Evolutionary conservation across 2,113 vertebrate species (phyloP), one percentile per base, ranked within the genome.

Genomic region (Empidonax alnorum): DNA sequence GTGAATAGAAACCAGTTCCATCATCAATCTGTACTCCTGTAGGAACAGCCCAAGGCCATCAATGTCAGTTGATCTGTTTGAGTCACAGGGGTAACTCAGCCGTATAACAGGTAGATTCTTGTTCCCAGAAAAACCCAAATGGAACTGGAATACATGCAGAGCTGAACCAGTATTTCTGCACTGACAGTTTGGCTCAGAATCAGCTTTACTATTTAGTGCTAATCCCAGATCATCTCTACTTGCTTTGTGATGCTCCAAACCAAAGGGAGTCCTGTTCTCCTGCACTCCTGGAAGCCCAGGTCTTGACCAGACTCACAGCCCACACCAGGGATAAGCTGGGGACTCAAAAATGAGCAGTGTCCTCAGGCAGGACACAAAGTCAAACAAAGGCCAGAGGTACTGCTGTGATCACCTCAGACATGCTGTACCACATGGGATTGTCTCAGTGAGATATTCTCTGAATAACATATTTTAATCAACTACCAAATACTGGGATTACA

Each of bases 121-220:
- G 5, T 61, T 93, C 80, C 21, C 31, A 61, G 33, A 39, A n/a
- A 52, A 86, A 80, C 19, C 67, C 46, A 76, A 76, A 62, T 73
- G 22, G 65, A 91, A 67, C 49, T 66, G 85, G n/a, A 90, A 50
- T 52, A 50, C 1, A 0, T 62, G 50, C 85, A 90, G 92, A 88
- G 72, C 28, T 76, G 78, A 90, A 93, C 71, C 63, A 94, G 63
- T 85, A 80, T 83, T 96, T 88, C 82, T 83, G 30, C 85, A 66
- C 69, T 80, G 75, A 63, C 41, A 90, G 49, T 80, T 37, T 91
- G 92, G 87, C 94, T 94, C 63, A 83, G 75, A 80, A 65, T 88
- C 90, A 93, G 59, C n/a, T 53, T 39, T 44, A 87, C 56, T 88
- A 39, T 85, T 92, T 69, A 62, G 67, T 42, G 72, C 46, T 94